Evolutionary conservation across 1,140 invertebrate species (phyloP), one percentile per base, ranked within the genome.

Genomic region (Cepaea nemoralis): DNA sequence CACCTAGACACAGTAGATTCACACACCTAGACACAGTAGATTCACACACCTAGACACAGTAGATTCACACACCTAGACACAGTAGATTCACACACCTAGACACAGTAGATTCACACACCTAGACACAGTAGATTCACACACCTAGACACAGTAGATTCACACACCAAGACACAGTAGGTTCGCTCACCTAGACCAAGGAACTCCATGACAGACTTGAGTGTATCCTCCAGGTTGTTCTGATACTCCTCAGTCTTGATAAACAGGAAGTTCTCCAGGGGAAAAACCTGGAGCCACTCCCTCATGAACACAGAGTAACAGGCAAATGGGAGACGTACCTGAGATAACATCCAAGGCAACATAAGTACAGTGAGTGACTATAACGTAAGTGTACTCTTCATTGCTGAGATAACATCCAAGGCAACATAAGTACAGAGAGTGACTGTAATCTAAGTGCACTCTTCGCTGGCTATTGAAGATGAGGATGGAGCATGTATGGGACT

Each of bases 271-370:
- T 80, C 48, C 22, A 50, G 22, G 2, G 78, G 78, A 31, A 80
- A 80, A 0, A 80, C 78, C 24, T 33, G 66, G n/a, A 80, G 69
- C 78, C 78, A 80, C 33, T 80, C 78, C 27, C 69, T 66, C 78
- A 80, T 80, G 69, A 55, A 80, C n/a, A 80, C 67, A 37, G 78
- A 80, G 69, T 80, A 80, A 35, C 78, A 80, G 14, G 67, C 66
- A 80, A 73, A 80, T 10, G 78, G 78, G 16, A 80, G 78, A 24
- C 78, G 78, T 14, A 80, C 67, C 78, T 80, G 69, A 35, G 2
- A 63, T 48, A 45, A 75, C 10, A 24, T 27, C n/a, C 8, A 14
- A 35, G 24, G 27, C 63, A 67, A 67, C 8, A 27, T 12, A n/a
- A 67, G 27, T 12, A n/a, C n/a, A n/a, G n/a, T 55, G 50, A 55